Evolutionary conservation across 2,113 vertebrate genomes (phyloP).

Genomic region (Bos javanicus): DNA sequence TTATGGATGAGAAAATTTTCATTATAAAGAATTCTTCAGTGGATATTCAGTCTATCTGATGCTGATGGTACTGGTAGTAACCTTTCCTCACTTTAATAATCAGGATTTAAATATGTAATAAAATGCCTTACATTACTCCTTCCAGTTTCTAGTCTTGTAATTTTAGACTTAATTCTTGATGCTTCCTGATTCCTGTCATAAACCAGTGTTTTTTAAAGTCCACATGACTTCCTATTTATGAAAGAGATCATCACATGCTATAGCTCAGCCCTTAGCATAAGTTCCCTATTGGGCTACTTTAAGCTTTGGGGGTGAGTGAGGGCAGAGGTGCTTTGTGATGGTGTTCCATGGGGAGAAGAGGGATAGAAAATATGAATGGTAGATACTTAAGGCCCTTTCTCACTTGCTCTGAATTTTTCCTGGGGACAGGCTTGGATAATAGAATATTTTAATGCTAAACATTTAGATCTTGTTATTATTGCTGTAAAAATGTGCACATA

Average conservation of each 20-base stretch:
- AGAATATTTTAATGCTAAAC: not conserved
- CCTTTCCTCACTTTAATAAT: constrained; percentile 6
- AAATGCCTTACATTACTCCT: not conserved
- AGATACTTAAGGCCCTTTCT: not conserved
- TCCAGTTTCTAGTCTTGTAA: constrained; percentile 23
- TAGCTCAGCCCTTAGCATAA: no score
- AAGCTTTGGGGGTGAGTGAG: not conserved
- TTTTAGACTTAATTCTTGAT: not conserved
- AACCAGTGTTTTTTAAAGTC: not conserved
- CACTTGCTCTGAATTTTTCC: not conserved
- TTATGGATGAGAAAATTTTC: not conserved
- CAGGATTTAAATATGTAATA: not conserved
- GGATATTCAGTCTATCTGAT: constrained; percentile 1
- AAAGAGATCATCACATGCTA: not conserved
- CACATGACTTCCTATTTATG: not conserved
- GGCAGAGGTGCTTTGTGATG: not conserved
- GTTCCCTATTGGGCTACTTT: not conserved
- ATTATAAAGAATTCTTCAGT: not conserved
- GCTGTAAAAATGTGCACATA: not conserved
- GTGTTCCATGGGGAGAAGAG: not conserved
- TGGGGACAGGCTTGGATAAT: not conserved
- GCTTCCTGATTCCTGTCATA: not conserved
- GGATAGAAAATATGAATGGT: not conserved
- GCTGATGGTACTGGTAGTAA: not conserved
- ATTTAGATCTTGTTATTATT: not conserved